Percentiles rank a stretch among this genome's conserved stretches.
Conservation (phyloP, 2,888 invertebrate species). For the Sylvicola fuscatus region DNA sequence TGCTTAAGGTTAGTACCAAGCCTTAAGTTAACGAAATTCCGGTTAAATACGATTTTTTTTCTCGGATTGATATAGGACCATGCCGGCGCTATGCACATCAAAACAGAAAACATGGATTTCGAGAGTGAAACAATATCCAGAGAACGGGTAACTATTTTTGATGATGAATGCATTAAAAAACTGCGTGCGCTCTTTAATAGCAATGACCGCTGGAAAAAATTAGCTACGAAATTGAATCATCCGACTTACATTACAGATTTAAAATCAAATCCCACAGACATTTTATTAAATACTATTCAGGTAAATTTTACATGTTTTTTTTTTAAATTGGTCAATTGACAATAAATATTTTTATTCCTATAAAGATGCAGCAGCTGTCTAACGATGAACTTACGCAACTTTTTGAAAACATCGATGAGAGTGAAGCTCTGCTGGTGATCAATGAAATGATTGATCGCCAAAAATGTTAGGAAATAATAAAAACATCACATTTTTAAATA, state of each 20-base stretch:
- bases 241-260: slow-evolving; percentile 29
- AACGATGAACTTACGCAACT: too few relatives aligned
- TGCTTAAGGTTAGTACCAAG: slow-evolving; percentile 5
- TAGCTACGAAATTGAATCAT: slow-evolving; percentile 32
- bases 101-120: slow-evolving; percentile 9
- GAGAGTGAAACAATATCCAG: slow-evolving; percentile 9
- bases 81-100: neutral
- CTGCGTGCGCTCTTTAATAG: slow-evolving; percentile 32
- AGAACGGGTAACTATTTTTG: slow-evolving; percentile 8
- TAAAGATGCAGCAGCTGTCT: neutral
- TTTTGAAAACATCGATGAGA: neutral
- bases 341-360: neutral
- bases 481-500: too few relatives aligned
- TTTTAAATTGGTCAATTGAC: neutral
- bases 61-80: neutral
- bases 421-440: neutral
- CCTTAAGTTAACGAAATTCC: too few relatives aligned
- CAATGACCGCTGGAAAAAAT: slow-evolving; percentile 33
- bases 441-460: slow-evolving; percentile 4
- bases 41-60: too few relatives aligned
- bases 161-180: slow-evolving; percentile 22
- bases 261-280: slow-evolving; percentile 29
- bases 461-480: neutral
- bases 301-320: slow-evolving; percentile 11
- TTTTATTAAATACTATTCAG: slow-evolving; percentile 34